Evolutionary conservation across 2,888 invertebrate genomes (phyloP).

Genomic region (Cheilosia impressa): DNA sequence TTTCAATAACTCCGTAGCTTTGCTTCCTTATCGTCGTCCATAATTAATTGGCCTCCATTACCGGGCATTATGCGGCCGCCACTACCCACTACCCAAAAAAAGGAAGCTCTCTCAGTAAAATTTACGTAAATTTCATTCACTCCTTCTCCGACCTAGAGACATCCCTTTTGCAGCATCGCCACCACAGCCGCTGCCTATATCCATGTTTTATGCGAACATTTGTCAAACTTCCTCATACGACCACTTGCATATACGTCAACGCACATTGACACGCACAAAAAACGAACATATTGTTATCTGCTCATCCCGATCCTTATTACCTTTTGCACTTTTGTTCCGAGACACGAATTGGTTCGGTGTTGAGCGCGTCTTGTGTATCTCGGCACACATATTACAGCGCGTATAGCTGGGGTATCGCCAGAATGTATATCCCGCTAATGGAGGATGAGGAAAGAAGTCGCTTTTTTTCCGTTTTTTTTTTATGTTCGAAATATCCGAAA

Average conservation of each 20-base stretch:
- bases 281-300: constrained; percentile 71
- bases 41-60: constrained; percentile 72
- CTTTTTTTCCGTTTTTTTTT: constrained; percentile 46
- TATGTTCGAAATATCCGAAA: constrained; percentile 63
- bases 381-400: neutral
- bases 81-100: constrained; percentile 33
- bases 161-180: constrained; percentile 46
- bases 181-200: constrained; percentile 31
- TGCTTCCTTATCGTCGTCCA: constrained; percentile 60
- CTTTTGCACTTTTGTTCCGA: constrained; percentile 75
- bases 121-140: constrained; percentile 70
- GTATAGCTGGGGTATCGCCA: neutral
- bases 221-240: constrained; percentile 66
- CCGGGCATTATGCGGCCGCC: constrained; percentile 59
- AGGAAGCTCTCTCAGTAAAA: constrained; percentile 50
- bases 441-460: constrained; percentile 32
- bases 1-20: constrained; percentile 55
- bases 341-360: constrained; percentile 57
- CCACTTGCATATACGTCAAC: constrained; percentile 51
- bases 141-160: constrained; percentile 1
- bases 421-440: constrained; percentile 64
- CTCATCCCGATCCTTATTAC: constrained; percentile 75
- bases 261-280: constrained; percentile 26
- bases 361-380: constrained; percentile 18
- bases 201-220: constrained; percentile 70